phyloP scores from a whole-genome alignment of 1,140 invertebrate species.

The Scaptomyza hsui region DNA sequence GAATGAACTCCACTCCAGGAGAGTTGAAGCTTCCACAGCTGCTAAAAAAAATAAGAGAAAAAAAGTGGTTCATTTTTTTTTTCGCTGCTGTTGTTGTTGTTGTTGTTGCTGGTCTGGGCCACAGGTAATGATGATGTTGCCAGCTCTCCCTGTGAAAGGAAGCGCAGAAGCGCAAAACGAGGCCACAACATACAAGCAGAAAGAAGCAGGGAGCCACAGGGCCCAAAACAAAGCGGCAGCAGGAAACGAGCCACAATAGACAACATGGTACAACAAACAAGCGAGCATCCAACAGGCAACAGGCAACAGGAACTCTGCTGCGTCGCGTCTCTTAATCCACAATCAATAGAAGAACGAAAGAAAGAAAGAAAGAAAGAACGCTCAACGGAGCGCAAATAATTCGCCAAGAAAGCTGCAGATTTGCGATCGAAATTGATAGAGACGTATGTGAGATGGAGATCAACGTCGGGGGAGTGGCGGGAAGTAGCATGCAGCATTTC shows the following conservation, averaged over 20 bases:
- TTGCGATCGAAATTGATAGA: constrained; percentile 58
- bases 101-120: constrained; percentile 37
- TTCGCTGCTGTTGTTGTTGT: constrained; percentile 19
- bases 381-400: constrained; percentile 46
- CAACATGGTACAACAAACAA: constrained; percentile 47
- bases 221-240: constrained; percentile 57
- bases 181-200: constrained; percentile 47
- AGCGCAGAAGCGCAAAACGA: constrained; percentile 55
- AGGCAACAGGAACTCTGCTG: constrained; percentile 32
- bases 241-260: constrained; percentile 79
- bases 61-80: constrained; percentile 70
- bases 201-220: constrained; percentile 21
- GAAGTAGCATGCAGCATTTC: constrained; percentile 19
- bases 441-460: constrained; percentile 28
- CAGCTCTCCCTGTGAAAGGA: constrained; percentile 73
- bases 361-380: constrained; percentile 26
- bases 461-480: not conserved
- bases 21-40: constrained; percentile 44
- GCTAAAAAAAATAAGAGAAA: constrained; percentile 41
- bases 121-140: constrained; percentile 78
- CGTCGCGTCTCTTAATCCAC: constrained; percentile 57
- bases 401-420: constrained; percentile 52
- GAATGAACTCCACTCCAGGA: constrained; percentile 66
- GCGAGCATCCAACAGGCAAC: not conserved
- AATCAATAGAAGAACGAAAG: constrained; percentile 65